Base-by-base conservation (phyloP, 92 coral and sea anemone species). In the Galaxea fascicularis region DNA sequence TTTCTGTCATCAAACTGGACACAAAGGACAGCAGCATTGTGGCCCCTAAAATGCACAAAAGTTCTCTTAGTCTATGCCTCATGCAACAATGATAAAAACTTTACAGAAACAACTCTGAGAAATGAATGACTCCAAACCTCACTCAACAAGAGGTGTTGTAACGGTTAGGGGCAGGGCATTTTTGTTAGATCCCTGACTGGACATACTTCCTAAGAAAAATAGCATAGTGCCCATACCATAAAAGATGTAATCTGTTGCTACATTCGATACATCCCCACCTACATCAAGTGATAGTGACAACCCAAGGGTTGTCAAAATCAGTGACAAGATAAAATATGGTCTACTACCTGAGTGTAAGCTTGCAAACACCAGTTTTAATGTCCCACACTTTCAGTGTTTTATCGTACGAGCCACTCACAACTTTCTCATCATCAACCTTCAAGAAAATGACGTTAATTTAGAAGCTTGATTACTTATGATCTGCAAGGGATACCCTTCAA, bases 331-430 rank as follows among this genome's bases (percentile, higher is more conserved):
- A 35, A 35, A 2, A 35, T 35, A 2, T 35, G 6, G 3, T 2
- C 41, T 35, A 35, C n/a, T 87, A 95, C 98, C 98, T 92, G 56
- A 96, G 93, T 18, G 99, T 96, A 18, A 96, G 92, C 74, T 88
- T 85, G 72, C 99, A 96, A 29, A 87, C 84, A 28, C 99, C 99
- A 29, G 99, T 96, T 90, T 91, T 96, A 75, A 96, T 86, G 71
- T 95, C 98, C 99, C 99, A 96, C 14, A 96, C 99, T 90, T 96
- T 96, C 47, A 96, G 87, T 11, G 99, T 96, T 66, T 96, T 96
- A 79, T 96, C 99, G 41, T 96, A 96, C 0, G 99, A 96, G 1
- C 99, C 99, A 88, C 99, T 96, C 1, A 96, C 99, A 6, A 96
- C 91, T 89, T 96, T 96, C 67, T 94, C 92, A 25, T 96, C 98